Percentiles rank a stretch among this genome's conserved stretches.
Evolutionary conservation across 2,797 vertebrate genomes (phyloP).

Genomic region (Catamblyrhynchus diadema): DNA sequence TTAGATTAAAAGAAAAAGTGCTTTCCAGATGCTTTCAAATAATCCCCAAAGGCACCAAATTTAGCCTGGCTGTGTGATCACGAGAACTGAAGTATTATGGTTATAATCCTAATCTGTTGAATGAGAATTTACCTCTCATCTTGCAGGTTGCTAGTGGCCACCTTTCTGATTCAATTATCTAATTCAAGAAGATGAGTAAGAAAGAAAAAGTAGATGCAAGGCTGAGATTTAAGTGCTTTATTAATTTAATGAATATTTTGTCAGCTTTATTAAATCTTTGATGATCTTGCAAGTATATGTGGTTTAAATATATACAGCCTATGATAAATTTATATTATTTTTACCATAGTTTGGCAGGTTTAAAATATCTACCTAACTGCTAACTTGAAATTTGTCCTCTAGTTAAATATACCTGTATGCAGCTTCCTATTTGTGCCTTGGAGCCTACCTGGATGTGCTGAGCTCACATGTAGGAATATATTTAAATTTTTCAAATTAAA

Average conservation of each 20-base stretch:
- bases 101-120: not conserved
- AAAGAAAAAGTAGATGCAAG: not conserved
- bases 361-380: not conserved
- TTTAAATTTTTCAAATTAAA: not conserved
- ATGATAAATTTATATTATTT: not conserved
- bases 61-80: not conserved
- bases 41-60: not conserved
- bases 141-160: not conserved
- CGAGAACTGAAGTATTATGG: not conserved
- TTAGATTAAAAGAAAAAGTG: not conserved
- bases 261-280: conserved; percentile 48
- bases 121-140: not conserved
- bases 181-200: not conserved
- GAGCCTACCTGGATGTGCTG: not conserved
- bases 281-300: not conserved
- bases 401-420: not conserved
- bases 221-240: not conserved
- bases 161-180: not conserved
- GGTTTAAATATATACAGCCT: not conserved
- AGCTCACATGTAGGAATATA: not conserved
- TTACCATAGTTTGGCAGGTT: not conserved
- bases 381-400: not conserved
- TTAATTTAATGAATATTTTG: not conserved
- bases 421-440: not conserved
- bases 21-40: not conserved